phyloP scores from a whole-genome alignment of 2,113 vertebrate species.

The Anser cygnoides region DNA sequence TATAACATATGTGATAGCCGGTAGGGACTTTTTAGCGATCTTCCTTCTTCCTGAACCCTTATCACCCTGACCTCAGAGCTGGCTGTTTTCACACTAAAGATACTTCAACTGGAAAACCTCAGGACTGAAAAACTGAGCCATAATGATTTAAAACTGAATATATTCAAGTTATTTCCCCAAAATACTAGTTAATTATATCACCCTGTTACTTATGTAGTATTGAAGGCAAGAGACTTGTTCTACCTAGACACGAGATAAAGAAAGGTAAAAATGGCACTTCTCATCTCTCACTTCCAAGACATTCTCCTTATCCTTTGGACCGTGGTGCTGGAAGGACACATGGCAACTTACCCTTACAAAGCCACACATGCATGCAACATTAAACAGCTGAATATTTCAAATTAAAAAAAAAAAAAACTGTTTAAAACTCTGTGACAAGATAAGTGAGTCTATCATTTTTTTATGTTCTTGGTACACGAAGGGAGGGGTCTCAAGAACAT shows the following conservation, averaged over 20 bases:
- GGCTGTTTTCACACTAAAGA: neutral
- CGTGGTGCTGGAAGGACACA: neutral
- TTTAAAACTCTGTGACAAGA: neutral
- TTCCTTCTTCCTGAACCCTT: rapidly evolving
- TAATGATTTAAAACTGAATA: neutral
- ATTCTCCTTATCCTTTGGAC: neutral
- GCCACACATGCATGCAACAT: neutral
- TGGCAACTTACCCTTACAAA: neutral
- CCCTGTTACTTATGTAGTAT: neutral
- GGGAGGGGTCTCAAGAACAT: neutral
- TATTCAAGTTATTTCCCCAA: neutral
- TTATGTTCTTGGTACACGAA: neutral
- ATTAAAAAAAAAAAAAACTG: neutral
- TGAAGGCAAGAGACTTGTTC: neutral
- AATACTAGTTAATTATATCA: neutral
- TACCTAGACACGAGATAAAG: neutral
- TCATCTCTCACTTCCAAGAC: neutral
- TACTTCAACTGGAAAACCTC: neutral
- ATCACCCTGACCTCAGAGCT: neutral
- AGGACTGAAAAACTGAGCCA: neutral
- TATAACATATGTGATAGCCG: neutral
- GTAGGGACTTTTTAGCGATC: neutral
- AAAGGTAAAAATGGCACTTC: neutral
- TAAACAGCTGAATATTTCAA: neutral
- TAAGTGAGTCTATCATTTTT: neutral